Base-by-base conservation (phyloP, 2,113 vertebrate species). In the Motacilla alba region DNA sequence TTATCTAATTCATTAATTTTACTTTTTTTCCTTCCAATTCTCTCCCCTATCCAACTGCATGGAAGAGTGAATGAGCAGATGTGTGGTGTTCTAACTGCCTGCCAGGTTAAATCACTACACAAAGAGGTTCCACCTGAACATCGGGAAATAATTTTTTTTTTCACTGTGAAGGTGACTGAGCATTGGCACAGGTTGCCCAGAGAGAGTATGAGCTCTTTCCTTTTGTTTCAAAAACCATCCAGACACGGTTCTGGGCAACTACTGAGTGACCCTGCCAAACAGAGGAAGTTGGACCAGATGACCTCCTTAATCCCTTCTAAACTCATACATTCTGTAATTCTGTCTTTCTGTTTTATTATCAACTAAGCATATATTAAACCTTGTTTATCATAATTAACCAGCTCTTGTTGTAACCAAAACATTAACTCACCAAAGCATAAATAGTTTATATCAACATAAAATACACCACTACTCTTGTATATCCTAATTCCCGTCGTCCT, bases 81-180 rank as follows among this genome's bases (percentile, higher is more conserved):
- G 24, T 78, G 59, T 66, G 37, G 4, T 39, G 50, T 21, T 72
- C 33, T 37, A 46, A 21, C 39, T 2, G 1, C 31, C 47, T 49
- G 35, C 15, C 68, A 55, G n/a, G 35, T 74, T 74, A 74, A 47
- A 43, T 73, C 47, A 80, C 15, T 43, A 18, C 22, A 46, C 22
- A 39, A 62, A 43, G 22, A 83, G 11, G 9, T 70, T 52, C 17
- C 0, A 0, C 37, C n/a, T 56, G 23, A 77, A 56, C 0, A 6
- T 41, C 26, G 82, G 31, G 28, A 90, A 72, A 33, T 7, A 35
- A 35, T 20, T 1, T 30, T 67, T 52, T 49, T 52, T 59, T 87
- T 67, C 44, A 26, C 28, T 76, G 19, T 67, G n/a, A 66, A 7
- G 6, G 15, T 58, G 52, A 53, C 37, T 15, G n/a, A 83, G 2